Evolutionary conservation across 23 tunicate species (phyloP).

Genomic region (Clavelina lepadiformis): DNA sequence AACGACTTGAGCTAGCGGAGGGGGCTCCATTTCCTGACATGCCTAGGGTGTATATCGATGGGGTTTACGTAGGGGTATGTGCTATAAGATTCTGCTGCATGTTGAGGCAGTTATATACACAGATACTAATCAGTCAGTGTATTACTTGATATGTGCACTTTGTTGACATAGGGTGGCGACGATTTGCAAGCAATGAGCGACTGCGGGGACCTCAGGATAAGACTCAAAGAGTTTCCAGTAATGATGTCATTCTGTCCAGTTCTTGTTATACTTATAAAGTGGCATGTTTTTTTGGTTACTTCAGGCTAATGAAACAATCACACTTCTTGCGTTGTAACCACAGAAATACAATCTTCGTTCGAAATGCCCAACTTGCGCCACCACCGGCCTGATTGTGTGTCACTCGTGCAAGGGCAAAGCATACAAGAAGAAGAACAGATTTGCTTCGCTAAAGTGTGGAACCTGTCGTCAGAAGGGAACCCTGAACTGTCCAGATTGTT

Average conservation of each 20-base stretch:
- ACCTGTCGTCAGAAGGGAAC: slow-evolving; percentile 70
- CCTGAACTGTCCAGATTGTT: slow-evolving; percentile 75
- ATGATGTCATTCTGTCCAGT: no score
- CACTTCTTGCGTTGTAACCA: background rate
- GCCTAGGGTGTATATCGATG: slow-evolving; percentile 94
- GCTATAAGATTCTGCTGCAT: background rate
- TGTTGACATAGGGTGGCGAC: slow-evolving; percentile 45
- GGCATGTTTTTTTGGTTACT: no score
- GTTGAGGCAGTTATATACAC: background rate
- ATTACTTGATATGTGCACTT: no score
- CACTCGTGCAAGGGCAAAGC: slow-evolving; percentile 76
- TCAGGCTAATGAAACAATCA: background rate
- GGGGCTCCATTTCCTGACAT: slow-evolving; percentile 65
- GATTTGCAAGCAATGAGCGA: slow-evolving; percentile 95
- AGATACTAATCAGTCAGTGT: no score
- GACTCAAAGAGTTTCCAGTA: slow-evolving; percentile 87
- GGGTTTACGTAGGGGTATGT: slow-evolving; percentile 85
- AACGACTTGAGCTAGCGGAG: slow-evolving; percentile 60
- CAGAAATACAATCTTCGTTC: slow-evolving; percentile 79
- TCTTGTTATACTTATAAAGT: no score
- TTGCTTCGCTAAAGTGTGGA: slow-evolving; percentile 67
- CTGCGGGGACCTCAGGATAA: slow-evolving; percentile 97
- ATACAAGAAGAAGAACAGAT: slow-evolving; percentile 51
- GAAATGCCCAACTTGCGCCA: slow-evolving; percentile 64
- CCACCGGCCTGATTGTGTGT: slow-evolving; percentile 51